Evolutionary conservation across 1,140 invertebrate genomes (phyloP).

Genomic region (Penaeus vannamei): DNA sequence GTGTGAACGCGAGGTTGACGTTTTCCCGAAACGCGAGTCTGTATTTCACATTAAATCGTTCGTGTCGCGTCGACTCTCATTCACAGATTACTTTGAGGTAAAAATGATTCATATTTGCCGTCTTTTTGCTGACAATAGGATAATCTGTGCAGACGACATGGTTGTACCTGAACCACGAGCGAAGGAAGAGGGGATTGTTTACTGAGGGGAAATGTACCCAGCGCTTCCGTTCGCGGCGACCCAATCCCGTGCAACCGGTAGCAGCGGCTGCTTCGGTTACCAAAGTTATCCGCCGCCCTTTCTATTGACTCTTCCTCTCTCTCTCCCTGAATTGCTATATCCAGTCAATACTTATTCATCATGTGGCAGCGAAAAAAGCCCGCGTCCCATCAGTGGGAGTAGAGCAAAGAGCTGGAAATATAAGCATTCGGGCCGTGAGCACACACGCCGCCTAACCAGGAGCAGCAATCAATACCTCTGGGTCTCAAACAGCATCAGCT

Average conservation of each 20-base stretch:
- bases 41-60: conserved; percentile 23
- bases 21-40: conserved; percentile 14
- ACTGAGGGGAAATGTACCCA: conserved; percentile 36
- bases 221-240: neutral
- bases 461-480: conserved; percentile 28
- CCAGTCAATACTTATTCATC: neutral
- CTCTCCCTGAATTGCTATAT: neutral
- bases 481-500: conserved; percentile 28
- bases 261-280: neutral
- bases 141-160: neutral
- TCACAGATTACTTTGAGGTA: neutral
- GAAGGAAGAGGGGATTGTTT: neutral
- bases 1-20: neutral
- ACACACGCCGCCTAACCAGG: conserved; percentile 1
- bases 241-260: conserved; percentile 25
- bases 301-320: neutral
- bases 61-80: neutral
- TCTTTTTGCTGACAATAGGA: neutral
- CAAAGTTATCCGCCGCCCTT: neutral
- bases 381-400: neutral
- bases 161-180: neutral
- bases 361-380: neutral
- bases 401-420: neutral
- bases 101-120: neutral
- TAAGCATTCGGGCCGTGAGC: neutral